Percentiles rank a stretch among this genome's conserved stretches.
phyloP scores from a whole-genome alignment of 2,888 invertebrate species.

The Microctonus brassicae region DNA sequence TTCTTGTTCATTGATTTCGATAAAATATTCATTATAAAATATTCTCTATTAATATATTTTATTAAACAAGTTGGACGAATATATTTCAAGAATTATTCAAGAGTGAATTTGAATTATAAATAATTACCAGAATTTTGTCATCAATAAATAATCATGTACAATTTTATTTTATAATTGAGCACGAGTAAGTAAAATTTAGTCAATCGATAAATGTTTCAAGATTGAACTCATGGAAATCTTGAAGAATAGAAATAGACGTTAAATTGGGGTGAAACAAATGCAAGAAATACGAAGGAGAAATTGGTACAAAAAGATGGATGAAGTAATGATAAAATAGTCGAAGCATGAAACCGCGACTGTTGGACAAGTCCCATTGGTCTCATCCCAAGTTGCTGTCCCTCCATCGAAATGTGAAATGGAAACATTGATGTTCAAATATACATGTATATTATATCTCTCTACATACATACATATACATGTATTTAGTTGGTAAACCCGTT shows the following conservation, averaged over 20 bases:
- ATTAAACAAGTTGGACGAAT: no score
- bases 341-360: conserved; percentile 31
- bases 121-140: not conserved
- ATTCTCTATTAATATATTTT: no score
- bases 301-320: not conserved
- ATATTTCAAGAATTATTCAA: no score
- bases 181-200: not conserved
- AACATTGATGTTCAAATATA: not conserved
- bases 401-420: conserved; percentile 16
- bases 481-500: not conserved
- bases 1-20: not conserved
- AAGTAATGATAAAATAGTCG: not conserved
- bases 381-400: conserved; percentile 31
- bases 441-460: no score
- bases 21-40: not conserved
- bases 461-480: not conserved
- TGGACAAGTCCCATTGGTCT: conserved; percentile 44
- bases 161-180: not conserved
- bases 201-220: not conserved
- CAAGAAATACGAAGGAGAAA: not conserved
- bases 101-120: not conserved
- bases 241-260: not conserved
- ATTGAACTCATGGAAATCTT: not conserved
- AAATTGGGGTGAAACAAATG: not conserved
- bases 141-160: not conserved